phyloP scores from a whole-genome alignment of 2,113 vertebrate genomes.

The Ceyx cyanopectus region DNA sequence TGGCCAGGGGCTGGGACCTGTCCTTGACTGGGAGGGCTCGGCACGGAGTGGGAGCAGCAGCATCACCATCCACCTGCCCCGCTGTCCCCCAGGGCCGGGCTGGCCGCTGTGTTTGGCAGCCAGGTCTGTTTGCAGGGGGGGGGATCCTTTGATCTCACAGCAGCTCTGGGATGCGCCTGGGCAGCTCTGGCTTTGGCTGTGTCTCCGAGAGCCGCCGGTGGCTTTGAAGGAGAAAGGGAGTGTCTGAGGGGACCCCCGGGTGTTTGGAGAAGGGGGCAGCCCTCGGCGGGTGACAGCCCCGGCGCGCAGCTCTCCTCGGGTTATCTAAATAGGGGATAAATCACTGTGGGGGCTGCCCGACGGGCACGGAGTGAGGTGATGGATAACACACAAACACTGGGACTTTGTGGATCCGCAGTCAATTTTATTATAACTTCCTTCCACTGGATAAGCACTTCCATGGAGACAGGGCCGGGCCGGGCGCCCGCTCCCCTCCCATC shows the following conservation, averaged over 20 bases:
- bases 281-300: neutral
- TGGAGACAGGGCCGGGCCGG: neutral
- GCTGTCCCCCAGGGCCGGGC: neutral
- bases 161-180: neutral
- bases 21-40: neutral
- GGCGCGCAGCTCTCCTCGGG: neutral
- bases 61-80: accelerated
- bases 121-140: conserved; percentile 29
- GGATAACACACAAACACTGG: neutral
- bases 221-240: conserved; percentile 30
- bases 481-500: neutral
- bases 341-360: conserved; percentile 9
- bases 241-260: neutral
- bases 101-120: neutral
- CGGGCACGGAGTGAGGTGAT: neutral
- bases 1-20: neutral
- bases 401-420: neutral
- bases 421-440: conserved; percentile 53
- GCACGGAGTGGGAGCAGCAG: neutral
- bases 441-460: conserved; percentile 37
- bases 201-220: neutral
- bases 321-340: conserved; percentile 49
- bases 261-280: neutral
- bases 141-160: conserved; percentile 12
- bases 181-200: neutral